A percentile compares a stretch with the other conserved stretches of the same genome.
Evolutionary conservation across 2,113 vertebrate genomes (phyloP).

Genomic region (Plestiodon gilberti): DNA sequence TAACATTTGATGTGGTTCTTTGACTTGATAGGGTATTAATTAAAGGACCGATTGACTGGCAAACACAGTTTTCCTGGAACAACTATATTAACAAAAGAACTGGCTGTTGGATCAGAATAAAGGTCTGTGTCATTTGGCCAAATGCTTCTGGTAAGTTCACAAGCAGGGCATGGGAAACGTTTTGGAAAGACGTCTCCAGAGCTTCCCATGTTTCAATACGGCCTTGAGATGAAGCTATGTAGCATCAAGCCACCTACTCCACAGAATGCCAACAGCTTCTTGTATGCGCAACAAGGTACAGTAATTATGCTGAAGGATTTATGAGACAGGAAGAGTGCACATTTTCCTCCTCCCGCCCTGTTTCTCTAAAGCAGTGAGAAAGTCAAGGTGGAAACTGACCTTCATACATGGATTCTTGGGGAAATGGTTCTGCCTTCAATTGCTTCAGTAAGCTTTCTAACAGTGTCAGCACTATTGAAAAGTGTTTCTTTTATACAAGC

Average conservation of each 20-base stretch:
- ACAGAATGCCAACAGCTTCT: not conserved
- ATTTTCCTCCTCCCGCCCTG: not conserved
- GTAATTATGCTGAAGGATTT: not conserved
- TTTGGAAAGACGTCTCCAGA: not conserved
- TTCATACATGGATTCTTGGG: constrained; percentile 41
- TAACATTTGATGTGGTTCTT: not conserved
- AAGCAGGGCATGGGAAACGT: no score
- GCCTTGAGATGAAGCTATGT: not conserved
- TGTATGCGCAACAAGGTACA: not conserved
- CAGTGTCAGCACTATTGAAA: constrained; percentile 24
- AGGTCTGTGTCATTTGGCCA: not conserved
- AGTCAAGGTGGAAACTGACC: constrained; percentile 32
- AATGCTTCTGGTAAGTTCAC: not conserved
- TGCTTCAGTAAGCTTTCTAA: constrained; percentile 33
- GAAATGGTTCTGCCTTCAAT: constrained; percentile 31
- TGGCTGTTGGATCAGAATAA: not conserved
- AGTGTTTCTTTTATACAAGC: constrained; percentile 27
- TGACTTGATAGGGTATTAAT: not conserved
- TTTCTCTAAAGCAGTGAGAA: constrained; percentile 16
- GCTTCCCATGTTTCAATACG: not conserved
- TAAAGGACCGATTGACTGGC: not conserved
- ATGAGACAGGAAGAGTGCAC: not conserved
- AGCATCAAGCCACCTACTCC: not conserved
- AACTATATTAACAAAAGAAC: not conserved
- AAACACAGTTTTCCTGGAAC: not conserved